A percentile compares a stretch with the other conserved stretches of the same genome.
These are phyloP conservation scores for Tonatia bakeri DNA, from an alignment of 2,113 vertebrate species.

Conservation along the genomic window DNA sequence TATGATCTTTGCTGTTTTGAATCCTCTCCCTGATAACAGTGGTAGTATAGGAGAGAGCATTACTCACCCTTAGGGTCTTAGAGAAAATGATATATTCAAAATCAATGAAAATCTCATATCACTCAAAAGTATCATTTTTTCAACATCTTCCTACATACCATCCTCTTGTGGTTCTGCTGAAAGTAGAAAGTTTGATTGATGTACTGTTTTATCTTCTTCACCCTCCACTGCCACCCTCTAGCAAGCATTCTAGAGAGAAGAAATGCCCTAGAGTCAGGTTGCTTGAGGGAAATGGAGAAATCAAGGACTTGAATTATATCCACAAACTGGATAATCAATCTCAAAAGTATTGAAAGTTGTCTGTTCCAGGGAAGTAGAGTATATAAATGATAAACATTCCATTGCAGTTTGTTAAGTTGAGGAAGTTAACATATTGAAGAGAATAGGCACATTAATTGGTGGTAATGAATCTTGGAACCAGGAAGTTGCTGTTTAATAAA, in stretches of 20 bases:
- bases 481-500: background rate
- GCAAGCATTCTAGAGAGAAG: constrained; percentile 35
- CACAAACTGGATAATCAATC: constrained; percentile 26
- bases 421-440: background rate
- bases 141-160: background rate
- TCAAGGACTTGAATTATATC: constrained; percentile 27
- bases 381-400: background rate
- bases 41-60: background rate
- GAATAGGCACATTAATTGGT: background rate
- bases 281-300: constrained; percentile 32
- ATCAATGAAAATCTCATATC: constrained; percentile 37
- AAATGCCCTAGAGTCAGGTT: background rate
- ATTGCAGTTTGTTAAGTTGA: background rate
- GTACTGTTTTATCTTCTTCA: background rate
- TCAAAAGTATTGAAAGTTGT: constrained; percentile 25
- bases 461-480: background rate
- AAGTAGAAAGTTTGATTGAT: constrained; percentile 31
- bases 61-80: background rate
- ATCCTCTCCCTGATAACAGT: background rate
- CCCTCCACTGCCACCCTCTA: background rate
- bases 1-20: background rate
- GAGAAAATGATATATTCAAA: constrained; percentile 18
- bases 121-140: background rate
- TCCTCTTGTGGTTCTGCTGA: background rate
- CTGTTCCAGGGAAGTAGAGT: background rate